Evolutionary conservation across 2,888 invertebrate genomes (phyloP), one percentile per base, ranked within the genome.

Genomic region (Drosophila antonietae): DNA sequence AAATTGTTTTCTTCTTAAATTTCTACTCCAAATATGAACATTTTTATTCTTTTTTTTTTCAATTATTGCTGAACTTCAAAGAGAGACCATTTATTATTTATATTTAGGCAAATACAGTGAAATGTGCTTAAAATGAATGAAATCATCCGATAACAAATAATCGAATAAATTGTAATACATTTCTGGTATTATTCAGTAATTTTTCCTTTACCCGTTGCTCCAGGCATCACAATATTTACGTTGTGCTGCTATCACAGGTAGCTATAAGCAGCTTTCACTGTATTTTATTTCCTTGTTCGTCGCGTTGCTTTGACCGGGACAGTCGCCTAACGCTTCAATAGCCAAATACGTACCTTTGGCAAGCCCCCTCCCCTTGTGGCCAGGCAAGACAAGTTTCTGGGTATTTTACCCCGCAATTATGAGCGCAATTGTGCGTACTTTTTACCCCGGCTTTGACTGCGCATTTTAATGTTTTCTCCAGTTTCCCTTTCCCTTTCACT

Each of bases 361-460:
- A 44, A 41, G 43, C 31, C 53, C 67, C 41, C 37, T 12, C 23
- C 35, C 6, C 28, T 28, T 49, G 31, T 23, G 53, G 14, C 63
- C 43, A 35, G 49, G 53, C 74, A 83, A 35, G 49, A 51, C 74
- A 83, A 70, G 71, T 41, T 76, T 56, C 59, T 55, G 62, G 58
- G 68, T 77, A 71, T 85, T 88, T 82, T 69, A 66, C 53, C 58
- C 71, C 64, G 68, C 78, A 76, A 83, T 88, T 84, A 73, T 69
- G 58, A 78, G 57, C 67, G 83, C 83, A 84, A 86, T 84, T 84
- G 84, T 87, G 84, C 89, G 75, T 70, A 79, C 58, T 81, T 79
- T n/a, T n/a, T 56, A 39, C 33, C 43, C 58, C 39, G 53, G 33
- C 59, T 59, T 65, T 56, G 59, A 65, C 63, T 78, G 52, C 23